Evolutionary conservation across 37 sponge, comb jelly and placozoan genomes (phyloP).

Genomic region (Chondrosia reniformis): DNA sequence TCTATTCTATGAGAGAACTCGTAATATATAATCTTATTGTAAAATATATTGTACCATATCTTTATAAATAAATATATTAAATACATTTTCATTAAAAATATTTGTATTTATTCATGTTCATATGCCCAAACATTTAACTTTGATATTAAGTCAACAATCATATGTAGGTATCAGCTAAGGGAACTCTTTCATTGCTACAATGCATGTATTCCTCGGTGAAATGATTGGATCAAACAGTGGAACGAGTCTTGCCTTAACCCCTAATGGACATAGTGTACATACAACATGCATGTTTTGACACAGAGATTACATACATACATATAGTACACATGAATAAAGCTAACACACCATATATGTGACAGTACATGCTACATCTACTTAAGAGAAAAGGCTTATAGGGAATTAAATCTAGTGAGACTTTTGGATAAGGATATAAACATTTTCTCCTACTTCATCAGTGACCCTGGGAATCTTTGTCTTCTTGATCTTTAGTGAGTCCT

Average conservation of each 20-base stretch:
- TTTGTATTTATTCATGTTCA: neutral
- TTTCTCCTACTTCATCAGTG: too few species aligned
- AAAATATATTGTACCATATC: neutral
- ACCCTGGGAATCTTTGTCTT: too few species aligned
- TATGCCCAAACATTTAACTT: neutral
- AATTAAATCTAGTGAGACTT: too few species aligned
- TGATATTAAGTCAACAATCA: neutral
- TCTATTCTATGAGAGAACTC: constrained; percentile 43
- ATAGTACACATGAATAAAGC: too few species aligned
- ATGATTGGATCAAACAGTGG: constrained; percentile 62
- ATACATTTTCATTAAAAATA: neutral
- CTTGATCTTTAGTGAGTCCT: too few species aligned
- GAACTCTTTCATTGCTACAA: constrained; percentile 29
- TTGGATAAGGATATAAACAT: too few species aligned
- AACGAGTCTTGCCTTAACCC: constrained; percentile 1
- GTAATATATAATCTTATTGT: neutral
- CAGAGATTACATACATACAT: too few species aligned
- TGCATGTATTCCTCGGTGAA: constrained; percentile 61
- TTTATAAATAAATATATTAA: neutral
- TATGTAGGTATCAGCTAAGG: too few species aligned
- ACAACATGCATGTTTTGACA: too few species aligned
- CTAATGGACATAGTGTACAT: neutral
- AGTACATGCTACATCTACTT: too few species aligned
- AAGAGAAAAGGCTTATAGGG: too few species aligned
- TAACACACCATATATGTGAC: too few species aligned